phyloP scores from a whole-genome alignment of 2,888 invertebrate species.

The Cataglyphis cursor region DNA sequence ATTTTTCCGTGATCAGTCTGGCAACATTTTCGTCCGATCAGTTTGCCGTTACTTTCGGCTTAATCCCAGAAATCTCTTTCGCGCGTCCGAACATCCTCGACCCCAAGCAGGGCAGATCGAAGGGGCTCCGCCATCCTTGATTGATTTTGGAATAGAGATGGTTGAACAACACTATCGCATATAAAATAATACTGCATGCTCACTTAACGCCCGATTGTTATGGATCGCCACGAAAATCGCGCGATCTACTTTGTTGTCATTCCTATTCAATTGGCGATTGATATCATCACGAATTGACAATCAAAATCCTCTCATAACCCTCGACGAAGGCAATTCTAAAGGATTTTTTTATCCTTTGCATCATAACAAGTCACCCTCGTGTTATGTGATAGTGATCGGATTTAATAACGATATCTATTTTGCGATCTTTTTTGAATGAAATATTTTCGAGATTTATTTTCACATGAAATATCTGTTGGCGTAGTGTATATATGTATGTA shows the following conservation, averaged over 20 bases:
- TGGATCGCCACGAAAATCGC: slow-evolving; percentile 51
- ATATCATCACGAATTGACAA: slow-evolving; percentile 2
- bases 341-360: background rate
- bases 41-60: slow-evolving; percentile 57
- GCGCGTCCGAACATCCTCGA: slow-evolving; percentile 42
- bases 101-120: slow-evolving; percentile 34
- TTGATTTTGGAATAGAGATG: slow-evolving; percentile 66
- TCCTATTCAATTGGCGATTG: slow-evolving; percentile 4
- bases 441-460: background rate
- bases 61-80: slow-evolving; percentile 74
- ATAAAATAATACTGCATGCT: slow-evolving; percentile 71
- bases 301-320: background rate
- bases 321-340: background rate
- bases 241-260: slow-evolving; percentile 22
- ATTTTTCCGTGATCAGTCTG: slow-evolving; percentile 60
- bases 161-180: slow-evolving; percentile 49
- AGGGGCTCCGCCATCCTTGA: slow-evolving; percentile 55
- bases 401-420: background rate
- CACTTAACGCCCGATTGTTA: slow-evolving; percentile 59
- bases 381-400: background rate
- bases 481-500: background rate
- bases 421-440: background rate
- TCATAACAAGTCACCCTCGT: background rate
- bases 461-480: background rate
- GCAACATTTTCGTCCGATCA: slow-evolving; percentile 66